These are phyloP conservation scores for Myrmecobius fasciatus DNA, from an alignment of 2,113 vertebrate genomes.

Conservation along the genomic window DNA sequence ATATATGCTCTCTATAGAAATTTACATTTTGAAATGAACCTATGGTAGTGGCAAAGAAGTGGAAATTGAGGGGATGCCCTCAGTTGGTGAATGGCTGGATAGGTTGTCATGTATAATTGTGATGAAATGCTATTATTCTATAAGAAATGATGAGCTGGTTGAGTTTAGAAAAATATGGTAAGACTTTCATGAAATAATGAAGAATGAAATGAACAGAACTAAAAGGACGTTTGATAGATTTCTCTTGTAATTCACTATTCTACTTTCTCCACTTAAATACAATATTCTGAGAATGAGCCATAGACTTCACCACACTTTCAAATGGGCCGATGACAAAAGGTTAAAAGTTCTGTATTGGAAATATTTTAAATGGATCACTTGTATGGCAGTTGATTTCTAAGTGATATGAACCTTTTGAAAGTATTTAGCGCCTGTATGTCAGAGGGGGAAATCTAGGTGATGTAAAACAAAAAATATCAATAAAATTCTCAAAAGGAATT, in stretches of 20 bases:
- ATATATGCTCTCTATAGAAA: not conserved
- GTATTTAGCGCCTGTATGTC: not conserved
- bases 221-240: not conserved
- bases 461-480: not conserved
- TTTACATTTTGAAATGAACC: not conserved
- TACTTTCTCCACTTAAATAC: not conserved
- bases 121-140: too few species aligned
- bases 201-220: too few species aligned
- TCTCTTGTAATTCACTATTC: not conserved
- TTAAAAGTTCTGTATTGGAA: not conserved
- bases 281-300: not conserved
- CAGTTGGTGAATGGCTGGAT: too few species aligned
- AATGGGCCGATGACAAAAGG: not conserved
- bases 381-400: not conserved
- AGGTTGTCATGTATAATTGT: too few species aligned
- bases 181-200: too few species aligned
- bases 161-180: too few species aligned
- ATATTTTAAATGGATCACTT: not conserved
- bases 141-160: too few species aligned
- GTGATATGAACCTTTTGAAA: not conserved
- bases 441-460: not conserved
- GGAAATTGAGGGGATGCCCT: too few species aligned
- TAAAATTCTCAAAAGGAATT: constrained; percentile 9
- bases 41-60: too few species aligned
- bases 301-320: not conserved